Conservation (phyloP, 2,888 invertebrate species). For the Drosophila barbarae region DNA sequence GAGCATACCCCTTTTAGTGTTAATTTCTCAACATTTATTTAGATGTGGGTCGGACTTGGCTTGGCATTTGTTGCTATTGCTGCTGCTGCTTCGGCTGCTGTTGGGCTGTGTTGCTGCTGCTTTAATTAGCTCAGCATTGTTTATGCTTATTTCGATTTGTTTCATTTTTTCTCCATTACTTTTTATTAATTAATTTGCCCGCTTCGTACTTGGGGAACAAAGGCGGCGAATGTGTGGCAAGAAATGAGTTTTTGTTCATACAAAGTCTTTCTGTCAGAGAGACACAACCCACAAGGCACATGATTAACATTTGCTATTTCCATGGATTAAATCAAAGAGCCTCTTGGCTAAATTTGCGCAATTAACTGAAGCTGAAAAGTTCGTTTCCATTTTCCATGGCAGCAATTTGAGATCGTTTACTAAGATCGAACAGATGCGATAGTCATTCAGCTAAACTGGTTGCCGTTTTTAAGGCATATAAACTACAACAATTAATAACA, state of each 20-base stretch:
- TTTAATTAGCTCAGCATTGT: conserved; percentile 58
- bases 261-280: conserved; percentile 1
- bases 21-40: conserved; percentile 17
- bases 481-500: conserved; percentile 60
- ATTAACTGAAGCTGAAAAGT: conserved; percentile 62
- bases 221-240: conserved; percentile 37
- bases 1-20: conserved; percentile 6
- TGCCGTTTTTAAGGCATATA: conserved; percentile 45
- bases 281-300: conserved; percentile 41
- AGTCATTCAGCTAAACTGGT: conserved; percentile 39
- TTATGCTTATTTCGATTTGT: conserved; percentile 41
- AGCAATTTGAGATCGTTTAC: conserved; percentile 49
- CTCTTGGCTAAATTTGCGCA: conserved; percentile 61
- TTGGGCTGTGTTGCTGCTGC: conserved; percentile 19
- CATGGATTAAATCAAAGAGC: conserved; percentile 59
- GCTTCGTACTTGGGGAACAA: conserved; percentile 50
- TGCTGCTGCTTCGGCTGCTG: conserved; percentile 3
- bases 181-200: conserved; percentile 56
- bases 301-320: conserved; percentile 47
- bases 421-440: conserved; percentile 63
- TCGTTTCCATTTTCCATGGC: conserved; percentile 51
- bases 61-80: conserved; percentile 34
- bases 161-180: conserved; percentile 38
- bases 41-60: conserved; percentile 45
- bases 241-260: conserved; percentile 13